Conservation (phyloP, 2,113 vertebrate genomes). For the Mesoclemmys tuberculata region DNA sequence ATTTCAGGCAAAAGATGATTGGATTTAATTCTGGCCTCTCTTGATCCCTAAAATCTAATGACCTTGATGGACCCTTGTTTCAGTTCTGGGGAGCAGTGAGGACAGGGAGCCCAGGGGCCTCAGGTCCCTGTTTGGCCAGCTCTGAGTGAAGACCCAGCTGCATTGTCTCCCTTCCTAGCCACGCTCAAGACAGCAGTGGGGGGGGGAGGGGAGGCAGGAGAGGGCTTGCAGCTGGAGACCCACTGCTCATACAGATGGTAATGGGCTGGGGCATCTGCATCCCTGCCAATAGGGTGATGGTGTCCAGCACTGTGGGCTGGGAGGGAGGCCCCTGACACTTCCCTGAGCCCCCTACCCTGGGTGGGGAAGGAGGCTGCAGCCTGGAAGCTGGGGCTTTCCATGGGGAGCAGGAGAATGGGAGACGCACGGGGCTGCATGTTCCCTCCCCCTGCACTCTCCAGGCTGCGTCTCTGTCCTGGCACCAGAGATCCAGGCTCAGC, state of each 20-base stretch:
- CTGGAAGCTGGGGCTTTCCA: background rate
- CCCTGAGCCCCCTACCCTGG: background rate
- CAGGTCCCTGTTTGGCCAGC: no score
- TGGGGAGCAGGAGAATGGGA: no score
- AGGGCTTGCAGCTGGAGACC: background rate
- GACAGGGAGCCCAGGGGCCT: background rate
- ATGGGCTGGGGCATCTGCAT: background rate
- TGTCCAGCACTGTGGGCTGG: background rate
- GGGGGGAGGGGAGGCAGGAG: background rate
- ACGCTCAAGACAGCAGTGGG: background rate
- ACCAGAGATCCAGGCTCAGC: background rate
- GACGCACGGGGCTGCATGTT: background rate
- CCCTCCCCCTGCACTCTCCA: background rate
- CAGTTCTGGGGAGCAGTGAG: background rate
- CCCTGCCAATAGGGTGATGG: background rate
- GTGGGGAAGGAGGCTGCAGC: background rate
- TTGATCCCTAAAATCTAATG: background rate
- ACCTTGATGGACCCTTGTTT: background rate
- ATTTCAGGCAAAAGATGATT: background rate
- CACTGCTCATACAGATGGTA: background rate
- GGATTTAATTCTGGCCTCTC: background rate
- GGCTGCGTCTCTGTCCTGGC: background rate
- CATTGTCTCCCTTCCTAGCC: background rate
- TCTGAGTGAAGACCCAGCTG: background rate
- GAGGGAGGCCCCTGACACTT: background rate